Evolutionary conservation across 2,113 vertebrate species (phyloP), one percentile per base, ranked within the genome.

Genomic region (Oreotrochilus melanogaster): DNA sequence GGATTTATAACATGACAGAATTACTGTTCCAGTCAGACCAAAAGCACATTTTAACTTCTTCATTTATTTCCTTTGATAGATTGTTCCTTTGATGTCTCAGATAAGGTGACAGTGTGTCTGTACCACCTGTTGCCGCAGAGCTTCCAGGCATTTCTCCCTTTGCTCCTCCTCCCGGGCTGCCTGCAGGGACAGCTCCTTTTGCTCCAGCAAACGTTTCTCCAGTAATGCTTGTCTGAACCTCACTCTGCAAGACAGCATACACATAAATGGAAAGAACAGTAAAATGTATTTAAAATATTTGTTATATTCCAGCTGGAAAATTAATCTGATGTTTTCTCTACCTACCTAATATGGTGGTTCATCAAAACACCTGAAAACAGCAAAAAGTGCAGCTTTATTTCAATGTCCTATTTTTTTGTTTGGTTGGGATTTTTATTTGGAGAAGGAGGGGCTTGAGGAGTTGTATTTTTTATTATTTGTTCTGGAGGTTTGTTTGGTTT

Each of bases 41-140:
- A 3, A 10, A 48, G 78, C 1, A 27, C 66, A 48, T 53, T 65
- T 78, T 28, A 10, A 14, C 57, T 16, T 2, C 11, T 12, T 62
- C 22, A 10, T 33, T 56, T 27, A 6, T 43, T n/a, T 43, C 37
- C n/a, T 53, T 24, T 11, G 47, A 45, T 8, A 18, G 42, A 43
- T 3, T 11, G 30, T 18, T 76, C 47, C 43, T 51, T 62, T 28
- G 37, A 9, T 25, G 31, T 61, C 7, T 12, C 43, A 21, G 0
- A 0, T 5, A 19, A 53, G 18, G 33, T 0, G 19, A 13, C 51
- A 21, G 78, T 1, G 3, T 22, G 43, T 33, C 23, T 19, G 30
- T 11, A 19, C 4, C 42, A 99, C 99, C 99, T 99, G 98, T 66
- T 98, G 98, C 35, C 98, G 97, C 16, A 99, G 98, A 25, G 94